Evolutionary conservation across 2,888 invertebrate genomes (phyloP).

Genomic region (Brachyopa scutellaris): DNA sequence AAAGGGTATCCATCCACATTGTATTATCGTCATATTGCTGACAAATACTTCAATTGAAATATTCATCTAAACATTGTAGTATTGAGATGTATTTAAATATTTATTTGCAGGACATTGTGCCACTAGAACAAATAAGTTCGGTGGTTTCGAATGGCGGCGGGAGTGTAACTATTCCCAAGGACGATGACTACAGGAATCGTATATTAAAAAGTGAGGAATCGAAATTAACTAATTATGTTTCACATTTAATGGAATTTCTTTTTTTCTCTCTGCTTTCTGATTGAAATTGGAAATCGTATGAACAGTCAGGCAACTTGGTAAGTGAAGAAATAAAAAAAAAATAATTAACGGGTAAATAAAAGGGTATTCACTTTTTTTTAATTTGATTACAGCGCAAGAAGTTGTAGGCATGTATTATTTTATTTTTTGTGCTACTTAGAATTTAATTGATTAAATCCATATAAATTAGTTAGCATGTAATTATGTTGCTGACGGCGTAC

Average conservation of each 20-base stretch:
- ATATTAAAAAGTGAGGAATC: slow-evolving; percentile 80
- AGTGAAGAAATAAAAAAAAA: slow-evolving; percentile 14
- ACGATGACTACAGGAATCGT: slow-evolving; percentile 81
- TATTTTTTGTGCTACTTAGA: no score
- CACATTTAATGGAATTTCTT: background rate
- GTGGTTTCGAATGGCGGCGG: slow-evolving; percentile 80
- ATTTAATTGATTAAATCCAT: no score
- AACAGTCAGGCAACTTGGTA: slow-evolving; percentile 59
- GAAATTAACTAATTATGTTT: background rate
- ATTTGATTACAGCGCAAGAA: no score
- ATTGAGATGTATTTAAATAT: background rate
- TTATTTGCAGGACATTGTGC: slow-evolving; percentile 80
- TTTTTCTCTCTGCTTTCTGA: background rate
- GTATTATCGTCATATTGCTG: background rate
- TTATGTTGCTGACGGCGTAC: no score
- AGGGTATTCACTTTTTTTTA: no score
- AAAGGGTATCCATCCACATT: slow-evolving; percentile 6
- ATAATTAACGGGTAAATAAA: no score
- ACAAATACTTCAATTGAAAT: slow-evolving; percentile 1
- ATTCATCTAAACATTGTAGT: background rate
- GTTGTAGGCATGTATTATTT: no score
- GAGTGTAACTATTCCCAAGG: slow-evolving; percentile 80
- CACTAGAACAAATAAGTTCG: slow-evolving; percentile 81
- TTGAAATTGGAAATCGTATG: background rate
- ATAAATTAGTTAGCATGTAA: no score